Evolutionary conservation across 2,113 vertebrate genomes (phyloP), one percentile per base, ranked within the genome.

Genomic region (Dicrurus megarhynchus): DNA sequence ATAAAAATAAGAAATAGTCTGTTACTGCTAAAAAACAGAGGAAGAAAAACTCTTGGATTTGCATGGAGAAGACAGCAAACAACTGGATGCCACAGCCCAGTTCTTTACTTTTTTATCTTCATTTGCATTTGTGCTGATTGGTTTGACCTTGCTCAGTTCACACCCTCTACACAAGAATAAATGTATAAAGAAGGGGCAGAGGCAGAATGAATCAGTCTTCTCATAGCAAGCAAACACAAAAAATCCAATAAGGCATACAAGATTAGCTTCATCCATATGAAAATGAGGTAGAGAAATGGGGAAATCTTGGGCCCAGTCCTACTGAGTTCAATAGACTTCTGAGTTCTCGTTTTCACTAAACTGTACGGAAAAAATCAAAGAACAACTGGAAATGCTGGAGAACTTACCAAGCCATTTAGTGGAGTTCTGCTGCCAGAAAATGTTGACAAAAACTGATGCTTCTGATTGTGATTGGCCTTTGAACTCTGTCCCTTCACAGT

Each of bases 81-180:
- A 82, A 83, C 37, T 83, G 32, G 28, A 91, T 83, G 55, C 14
- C 50, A 84, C 17, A 83, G 47, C 26, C 53, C 74, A 42, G 42
- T 80, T 86, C 67, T 88, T 92, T 80, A 76, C 44, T 39, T 92
- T 90, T 87, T 88, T 77, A 57, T 65, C 71, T 86, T 94, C 57
- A 92, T 95, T 94, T 95, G 46, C 83, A 90, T 95, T 93, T 74
- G 26, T 67, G 55, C 37, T 90, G 90, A 93, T 93, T 92, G 68
- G n/a, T 80, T 93, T 95, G 94, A 95, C 88, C 88, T 96, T 94
- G 85, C 55, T 94, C 5, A 2, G 46, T 74, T 94, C 89, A 86
- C 28, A 69, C 33, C 17, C 55, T 89, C 78, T 68, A 20, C 14
- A 59, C 18, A 89, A 87, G 80, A 92, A 73, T 60, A 79, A 90